Evolutionary conservation across 1,140 invertebrate genomes (phyloP).

Genomic region (Kradibia gibbosae): DNA sequence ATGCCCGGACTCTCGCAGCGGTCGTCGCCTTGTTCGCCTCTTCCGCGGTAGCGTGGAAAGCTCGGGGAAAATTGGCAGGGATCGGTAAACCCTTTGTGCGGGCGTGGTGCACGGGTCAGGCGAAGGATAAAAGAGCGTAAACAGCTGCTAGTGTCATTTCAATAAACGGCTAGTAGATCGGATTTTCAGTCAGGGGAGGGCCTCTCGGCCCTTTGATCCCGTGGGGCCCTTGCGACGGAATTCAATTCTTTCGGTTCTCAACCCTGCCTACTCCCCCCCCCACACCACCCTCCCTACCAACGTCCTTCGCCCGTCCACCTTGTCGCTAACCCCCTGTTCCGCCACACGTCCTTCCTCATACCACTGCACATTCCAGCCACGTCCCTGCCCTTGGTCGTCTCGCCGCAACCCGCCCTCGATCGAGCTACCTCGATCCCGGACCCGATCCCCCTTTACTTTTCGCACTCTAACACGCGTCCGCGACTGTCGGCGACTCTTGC

Average conservation of each 20-base stretch:
- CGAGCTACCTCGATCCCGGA: no score
- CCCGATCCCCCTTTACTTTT: constrained; percentile 6
- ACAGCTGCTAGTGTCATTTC: constrained; percentile 65
- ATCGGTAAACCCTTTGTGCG: constrained; percentile 57
- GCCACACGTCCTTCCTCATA: no score
- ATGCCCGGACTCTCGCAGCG: background rate
- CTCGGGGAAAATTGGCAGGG: constrained; percentile 56
- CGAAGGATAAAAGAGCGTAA: constrained; percentile 50
- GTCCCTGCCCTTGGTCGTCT: no score
- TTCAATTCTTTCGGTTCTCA: constrained; percentile 1
- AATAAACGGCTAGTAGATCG: constrained; percentile 54
- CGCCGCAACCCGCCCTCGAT: no score
- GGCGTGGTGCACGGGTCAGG: background rate
- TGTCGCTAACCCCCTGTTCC: no score
- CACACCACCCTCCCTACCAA: no score
- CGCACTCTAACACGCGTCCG: background rate
- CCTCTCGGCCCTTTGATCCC: constrained; percentile 47
- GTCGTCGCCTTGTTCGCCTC: background rate
- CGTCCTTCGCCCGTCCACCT: no score
- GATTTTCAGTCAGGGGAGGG: constrained; percentile 38
- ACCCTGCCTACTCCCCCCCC: no score
- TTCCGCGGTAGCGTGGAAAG: background rate
- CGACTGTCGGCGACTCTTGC: background rate
- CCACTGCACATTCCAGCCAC: no score
- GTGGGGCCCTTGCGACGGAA: background rate